Evolutionary conservation across 2,888 invertebrate species (phyloP), one percentile per base, ranked within the genome.

Genomic region (Ophioninae sp.): DNA sequence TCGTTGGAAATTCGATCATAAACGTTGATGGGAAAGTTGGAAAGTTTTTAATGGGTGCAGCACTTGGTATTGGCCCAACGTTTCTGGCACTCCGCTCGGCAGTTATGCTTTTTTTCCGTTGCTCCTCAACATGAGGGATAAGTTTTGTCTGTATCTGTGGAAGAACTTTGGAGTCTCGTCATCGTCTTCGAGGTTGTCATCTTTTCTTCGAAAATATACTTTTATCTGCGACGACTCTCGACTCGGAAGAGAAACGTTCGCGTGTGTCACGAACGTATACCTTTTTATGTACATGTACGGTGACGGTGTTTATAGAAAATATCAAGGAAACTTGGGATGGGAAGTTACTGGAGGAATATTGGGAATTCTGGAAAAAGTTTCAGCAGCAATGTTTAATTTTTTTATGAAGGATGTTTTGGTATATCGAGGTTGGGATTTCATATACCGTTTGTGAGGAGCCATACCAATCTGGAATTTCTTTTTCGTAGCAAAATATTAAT

Each of bases 161-260:
- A 30, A 50, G 39, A 57, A 30, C n/a, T 82, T 59, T 67, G 50
- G 30, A 39, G 59, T 30, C 68, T 78, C 62, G 62, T 79, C 72
- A 61, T 72, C 57, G 30, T 64, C 81, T 75, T 70, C 75, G 64
- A 67, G 62, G 78, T 79, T 81, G 75, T 85, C 82, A 67, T 78
- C 64, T 83, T 85, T 86, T 86, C 83, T 68, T 57, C 65, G 85
- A 87, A 88, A 83, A 83, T 85, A 81, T 85, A 81, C 81, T 84
- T 81, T 86, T 85, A 86, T 86, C 86, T 85, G 80, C 50, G 50
- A 78, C 69, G 81, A 78, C 65, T 83, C 83, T 81, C 70, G 64
- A 77, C 62, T 76, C 65, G 70, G 78, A 72, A 59, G 73, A 77
- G 86, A 82, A 83, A 79, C 82, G 85, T 80, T 85, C 85, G 30